Conservation (phyloP, 2,888 invertebrate species). For the Megamerina dolium region DNA sequence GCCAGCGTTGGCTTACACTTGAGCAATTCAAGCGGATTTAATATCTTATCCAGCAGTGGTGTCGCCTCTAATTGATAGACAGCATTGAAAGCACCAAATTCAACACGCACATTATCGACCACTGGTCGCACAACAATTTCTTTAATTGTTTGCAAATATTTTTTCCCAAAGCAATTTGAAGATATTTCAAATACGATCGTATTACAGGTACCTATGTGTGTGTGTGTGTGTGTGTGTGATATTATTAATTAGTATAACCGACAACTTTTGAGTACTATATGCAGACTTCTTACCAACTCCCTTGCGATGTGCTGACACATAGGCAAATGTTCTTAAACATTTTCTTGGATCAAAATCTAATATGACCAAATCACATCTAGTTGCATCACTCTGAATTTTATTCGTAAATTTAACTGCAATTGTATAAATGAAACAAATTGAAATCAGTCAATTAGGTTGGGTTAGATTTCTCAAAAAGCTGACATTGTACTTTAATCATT, state of each 20-base stretch:
- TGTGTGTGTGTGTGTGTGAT: not conserved
- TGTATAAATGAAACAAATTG: too few species aligned
- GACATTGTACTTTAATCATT: too few species aligned
- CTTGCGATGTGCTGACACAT: slow-evolving; percentile 16
- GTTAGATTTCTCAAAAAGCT: too few species aligned
- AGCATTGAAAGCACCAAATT: slow-evolving; percentile 58
- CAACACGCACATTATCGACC: slow-evolving; percentile 43
- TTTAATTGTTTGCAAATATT: slow-evolving; percentile 19
- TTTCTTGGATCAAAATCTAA: slow-evolving; percentile 20
- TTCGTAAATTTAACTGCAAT: not conserved
- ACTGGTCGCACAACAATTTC: slow-evolving; percentile 32
- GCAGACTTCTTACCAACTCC: slow-evolving; percentile 22
- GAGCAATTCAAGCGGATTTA: slow-evolving; percentile 51
- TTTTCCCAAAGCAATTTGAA: slow-evolving; percentile 18
- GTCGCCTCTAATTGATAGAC: slow-evolving; percentile 58
- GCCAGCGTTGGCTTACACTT: slow-evolving; percentile 13
- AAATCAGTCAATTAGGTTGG: too few species aligned
- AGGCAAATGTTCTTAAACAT: slow-evolving; percentile 27
- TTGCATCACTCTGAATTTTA: not conserved
- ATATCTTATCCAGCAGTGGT: slow-evolving; percentile 55
- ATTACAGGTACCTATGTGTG: slow-evolving; percentile 17
- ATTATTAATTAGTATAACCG: not conserved
- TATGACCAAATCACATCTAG: slow-evolving; percentile 28
- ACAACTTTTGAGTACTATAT: not conserved
- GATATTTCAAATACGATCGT: slow-evolving; percentile 24